Conservation (phyloP, 2,888 invertebrate genomes). For the Acanthacorydalis orientalis region DNA sequence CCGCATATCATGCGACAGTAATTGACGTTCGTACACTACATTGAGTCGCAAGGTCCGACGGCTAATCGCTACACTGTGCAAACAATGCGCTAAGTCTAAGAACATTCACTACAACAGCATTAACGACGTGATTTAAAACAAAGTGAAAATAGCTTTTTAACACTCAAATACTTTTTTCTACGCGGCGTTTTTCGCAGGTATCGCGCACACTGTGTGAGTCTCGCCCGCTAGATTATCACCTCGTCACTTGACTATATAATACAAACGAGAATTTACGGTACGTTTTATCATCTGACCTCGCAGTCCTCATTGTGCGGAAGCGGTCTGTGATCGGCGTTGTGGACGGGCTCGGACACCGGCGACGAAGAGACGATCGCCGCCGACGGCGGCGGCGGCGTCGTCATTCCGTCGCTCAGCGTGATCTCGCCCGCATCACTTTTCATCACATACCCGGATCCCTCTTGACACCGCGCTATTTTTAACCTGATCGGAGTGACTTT, state of each 20-base stretch:
- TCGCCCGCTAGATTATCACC: slow-evolving; percentile 2
- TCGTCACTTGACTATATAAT: slow-evolving; percentile 3
- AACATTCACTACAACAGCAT: slow-evolving; percentile 6
- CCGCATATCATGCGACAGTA: slow-evolving; percentile 27
- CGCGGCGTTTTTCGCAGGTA: not conserved
- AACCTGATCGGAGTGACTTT: slow-evolving; percentile 66
- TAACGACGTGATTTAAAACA: slow-evolving; percentile 8
- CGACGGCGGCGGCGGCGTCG: slow-evolving; percentile 10
- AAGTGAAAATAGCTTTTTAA: slow-evolving; percentile 5
- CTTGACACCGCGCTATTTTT: slow-evolving; percentile 66
- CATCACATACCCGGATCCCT: slow-evolving; percentile 54
- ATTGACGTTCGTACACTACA: slow-evolving; percentile 34
- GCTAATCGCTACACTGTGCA: slow-evolving; percentile 3
- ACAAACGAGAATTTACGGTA: slow-evolving; percentile 12
- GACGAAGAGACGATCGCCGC: slow-evolving; percentile 2
- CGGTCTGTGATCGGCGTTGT: slow-evolving; percentile 24
- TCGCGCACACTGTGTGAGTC: not conserved
- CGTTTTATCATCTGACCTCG: slow-evolving; percentile 72
- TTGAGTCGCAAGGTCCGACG: not conserved
- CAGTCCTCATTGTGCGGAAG: slow-evolving; percentile 62
- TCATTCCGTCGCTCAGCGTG: slow-evolving; percentile 1
- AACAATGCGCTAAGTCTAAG: slow-evolving; percentile 2
- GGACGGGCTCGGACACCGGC: slow-evolving; percentile 13
- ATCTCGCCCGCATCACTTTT: slow-evolving; percentile 18
- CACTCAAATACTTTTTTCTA: slow-evolving; percentile 2